Conservation (phyloP, 2,797 vertebrate genomes). For the Gymnopithys bicolor region DNA sequence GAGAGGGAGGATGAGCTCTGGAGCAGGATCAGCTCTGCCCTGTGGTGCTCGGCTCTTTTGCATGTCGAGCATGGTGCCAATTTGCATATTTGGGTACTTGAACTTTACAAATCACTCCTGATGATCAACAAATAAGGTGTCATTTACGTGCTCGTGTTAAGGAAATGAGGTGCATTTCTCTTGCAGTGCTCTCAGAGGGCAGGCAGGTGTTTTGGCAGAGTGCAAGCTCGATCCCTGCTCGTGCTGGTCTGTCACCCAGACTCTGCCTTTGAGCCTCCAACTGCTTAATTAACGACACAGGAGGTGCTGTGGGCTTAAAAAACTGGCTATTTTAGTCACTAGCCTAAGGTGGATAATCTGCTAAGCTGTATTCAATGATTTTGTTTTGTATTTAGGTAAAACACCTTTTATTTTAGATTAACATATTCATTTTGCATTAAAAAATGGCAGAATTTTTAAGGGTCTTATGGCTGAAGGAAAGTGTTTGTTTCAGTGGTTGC, state of each 20-base stretch:
- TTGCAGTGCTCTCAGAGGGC: not conserved
- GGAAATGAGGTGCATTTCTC: constrained; percentile 49
- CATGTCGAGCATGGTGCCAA: not conserved
- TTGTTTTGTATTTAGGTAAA: not conserved
- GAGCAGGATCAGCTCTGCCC: not conserved
- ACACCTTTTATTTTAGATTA: not conserved
- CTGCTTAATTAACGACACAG: not conserved
- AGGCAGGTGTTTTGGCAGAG: not conserved
- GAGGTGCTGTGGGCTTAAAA: not conserved
- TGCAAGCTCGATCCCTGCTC: not conserved
- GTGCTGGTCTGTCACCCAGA: not conserved
- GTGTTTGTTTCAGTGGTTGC: not conserved
- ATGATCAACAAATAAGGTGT: constrained; percentile 61
- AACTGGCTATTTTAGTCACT: not conserved
- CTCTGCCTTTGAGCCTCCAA: not conserved
- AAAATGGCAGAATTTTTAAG: not conserved
- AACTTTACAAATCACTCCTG: constrained; percentile 55
- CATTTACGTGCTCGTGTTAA: constrained; percentile 29
- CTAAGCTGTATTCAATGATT: not conserved
- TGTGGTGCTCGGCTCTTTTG: not conserved
- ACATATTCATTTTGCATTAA: not conserved
- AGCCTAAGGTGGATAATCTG: not conserved
- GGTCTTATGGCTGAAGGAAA: not conserved
- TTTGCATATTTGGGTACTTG: constrained; percentile 31
- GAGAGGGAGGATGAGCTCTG: not conserved